Percentiles rank a stretch among this genome's conserved stretches.
These are phyloP conservation scores for Sebastiscus tertius DNA, from an alignment of 2,797 vertebrate genomes.

Conservation along the genomic window DNA sequence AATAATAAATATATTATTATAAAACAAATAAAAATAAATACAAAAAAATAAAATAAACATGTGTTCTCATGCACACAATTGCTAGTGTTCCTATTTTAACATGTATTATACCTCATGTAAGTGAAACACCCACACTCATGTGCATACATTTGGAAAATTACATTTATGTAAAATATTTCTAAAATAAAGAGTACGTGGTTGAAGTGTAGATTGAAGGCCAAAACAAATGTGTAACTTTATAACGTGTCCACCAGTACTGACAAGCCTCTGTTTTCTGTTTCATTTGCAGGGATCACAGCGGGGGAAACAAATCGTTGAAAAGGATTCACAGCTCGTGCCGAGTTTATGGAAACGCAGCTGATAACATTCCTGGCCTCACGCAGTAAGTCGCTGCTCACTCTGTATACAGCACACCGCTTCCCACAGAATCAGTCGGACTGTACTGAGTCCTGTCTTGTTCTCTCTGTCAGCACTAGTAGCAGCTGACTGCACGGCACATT, in stretches of 20 bases:
- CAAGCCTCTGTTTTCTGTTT: slow-evolving; percentile 12
- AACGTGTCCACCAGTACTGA: neutral
- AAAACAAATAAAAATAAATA: no score
- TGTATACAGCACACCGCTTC: neutral
- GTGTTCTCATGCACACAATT: neutral
- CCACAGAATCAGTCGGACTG: neutral
- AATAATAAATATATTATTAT: no score
- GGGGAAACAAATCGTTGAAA: slow-evolving; percentile 90
- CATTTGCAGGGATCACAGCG: slow-evolving; percentile 91
- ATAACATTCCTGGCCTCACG: slow-evolving; percentile 95
- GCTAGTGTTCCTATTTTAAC: neutral
- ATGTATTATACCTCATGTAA: neutral
- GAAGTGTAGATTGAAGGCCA: neutral
- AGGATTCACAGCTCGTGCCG: slow-evolving; percentile 86
- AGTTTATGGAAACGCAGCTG: slow-evolving; percentile 91
- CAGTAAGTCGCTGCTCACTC: slow-evolving; percentile 85
- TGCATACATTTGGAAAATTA: neutral
- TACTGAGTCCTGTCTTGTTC: slow-evolving; percentile 19
- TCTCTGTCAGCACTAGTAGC: slow-evolving; percentile 19
- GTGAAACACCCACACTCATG: neutral
- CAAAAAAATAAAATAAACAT: no score
- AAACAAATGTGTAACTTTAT: neutral
- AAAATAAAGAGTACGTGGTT: neutral
- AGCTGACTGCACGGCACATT: slow-evolving; percentile 56
- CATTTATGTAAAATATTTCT: neutral